These are phyloP conservation scores for Antheraea mylitta DNA, from an alignment of 1,140 invertebrate genomes.

Conservation along the genomic window DNA sequence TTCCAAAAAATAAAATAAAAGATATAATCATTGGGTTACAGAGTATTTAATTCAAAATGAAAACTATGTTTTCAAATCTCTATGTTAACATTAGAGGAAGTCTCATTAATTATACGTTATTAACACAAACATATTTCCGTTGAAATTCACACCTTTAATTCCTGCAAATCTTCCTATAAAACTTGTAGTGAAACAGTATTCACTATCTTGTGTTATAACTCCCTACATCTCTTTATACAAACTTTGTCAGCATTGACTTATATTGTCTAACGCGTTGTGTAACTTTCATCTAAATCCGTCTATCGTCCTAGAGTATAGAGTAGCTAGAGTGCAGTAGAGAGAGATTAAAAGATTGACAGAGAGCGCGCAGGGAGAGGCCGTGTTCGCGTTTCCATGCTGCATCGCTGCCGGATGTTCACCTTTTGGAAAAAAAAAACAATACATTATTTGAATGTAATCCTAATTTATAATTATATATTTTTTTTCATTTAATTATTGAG, in stretches of 20 bases:
- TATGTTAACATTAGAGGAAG: no score
- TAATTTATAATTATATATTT: no score
- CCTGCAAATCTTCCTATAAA: background rate
- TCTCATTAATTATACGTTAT: no score
- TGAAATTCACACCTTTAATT: no score
- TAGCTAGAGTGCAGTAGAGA: conserved; percentile 71
- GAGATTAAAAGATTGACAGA: conserved; percentile 75
- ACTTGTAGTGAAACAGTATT: background rate
- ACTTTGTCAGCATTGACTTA: conserved; percentile 17
- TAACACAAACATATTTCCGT: no score
- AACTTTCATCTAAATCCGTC: conserved; percentile 76
- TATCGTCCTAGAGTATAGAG: conserved; percentile 65
- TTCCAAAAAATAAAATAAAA: no score
- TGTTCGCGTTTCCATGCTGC: conserved; percentile 85
- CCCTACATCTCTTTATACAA: background rate
- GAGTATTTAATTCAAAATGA: no score
- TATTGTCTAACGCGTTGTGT: conserved; percentile 31
- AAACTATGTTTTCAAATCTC: no score
- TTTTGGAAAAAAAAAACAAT: conserved; percentile 68
- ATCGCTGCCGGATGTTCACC: conserved; percentile 92
- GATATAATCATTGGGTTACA: no score
- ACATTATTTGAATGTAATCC: background rate
- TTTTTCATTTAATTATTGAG: no score
- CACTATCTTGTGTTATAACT: background rate
- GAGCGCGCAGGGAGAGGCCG: conserved; percentile 70